Evolutionary conservation across 1,140 invertebrate genomes (phyloP), one percentile per base, ranked within the genome.

Genomic region (Sesamia nonagrioides): DNA sequence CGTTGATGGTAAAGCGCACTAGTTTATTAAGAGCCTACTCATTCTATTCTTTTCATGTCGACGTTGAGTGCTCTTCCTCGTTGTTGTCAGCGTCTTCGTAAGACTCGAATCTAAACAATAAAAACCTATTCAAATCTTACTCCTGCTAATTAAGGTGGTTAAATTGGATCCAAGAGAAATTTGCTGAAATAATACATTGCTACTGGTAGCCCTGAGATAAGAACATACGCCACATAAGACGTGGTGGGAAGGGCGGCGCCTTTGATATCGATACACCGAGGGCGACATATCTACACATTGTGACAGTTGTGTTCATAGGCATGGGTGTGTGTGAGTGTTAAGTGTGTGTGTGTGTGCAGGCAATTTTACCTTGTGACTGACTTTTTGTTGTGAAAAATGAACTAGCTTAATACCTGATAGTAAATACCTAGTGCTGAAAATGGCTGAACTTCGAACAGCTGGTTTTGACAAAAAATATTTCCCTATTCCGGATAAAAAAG

Each of bases 201-300:
- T 50, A 13, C 17, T 74, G 54, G 2, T 58, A 75, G 42, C 73
- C 73, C 73, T 75, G 40, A 27, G 42, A 48, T 27, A 37, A n/a
- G 17, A n/a, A 5, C 61, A 11, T 17, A 11, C 56, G 5, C 52
- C 21, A 17, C 11, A 6, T 33, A 9, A 15, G 13, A 6, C 42
- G 48, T 15, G 8, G 18, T 75, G 73, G 45, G 73, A 50, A 75
- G 73, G 73, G 73, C 73, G 73, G 73, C 58, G 27, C 27, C 58
- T 75, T 75, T 75, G 73, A 75, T 37, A 75, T 45, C 1, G 58
- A 75, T 37, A 75, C 73, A 40, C 42, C 42, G 42, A 61, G 71
- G 58, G 73, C 73, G 73, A 11, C 21, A 72, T 50, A 73, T 21
- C 48, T 35, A 73, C 69, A 56, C 54, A 18, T 72, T 37, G 37